Evolutionary conservation across 2,888 invertebrate genomes (phyloP).

Genomic region (Phortica magna): DNA sequence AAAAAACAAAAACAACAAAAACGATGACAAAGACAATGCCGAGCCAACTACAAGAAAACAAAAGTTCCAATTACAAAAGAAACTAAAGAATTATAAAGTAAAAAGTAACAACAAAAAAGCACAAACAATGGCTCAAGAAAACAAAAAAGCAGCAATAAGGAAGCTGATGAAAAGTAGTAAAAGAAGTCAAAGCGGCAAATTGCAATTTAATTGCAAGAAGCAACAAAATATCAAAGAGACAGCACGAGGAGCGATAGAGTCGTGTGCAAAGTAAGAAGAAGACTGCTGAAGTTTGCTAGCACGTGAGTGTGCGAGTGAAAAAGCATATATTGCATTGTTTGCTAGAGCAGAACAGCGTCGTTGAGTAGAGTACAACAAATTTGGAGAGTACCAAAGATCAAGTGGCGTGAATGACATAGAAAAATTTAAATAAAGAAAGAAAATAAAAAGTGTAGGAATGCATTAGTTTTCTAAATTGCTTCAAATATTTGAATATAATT

Average conservation of each 20-base stretch:
- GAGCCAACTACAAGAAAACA: conserved; percentile 35
- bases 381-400: neutral
- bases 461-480: neutral
- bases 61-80: conserved; percentile 65
- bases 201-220: conserved; percentile 39
- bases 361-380: neutral
- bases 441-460: neutral
- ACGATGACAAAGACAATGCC: conserved; percentile 26
- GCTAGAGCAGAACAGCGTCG: neutral
- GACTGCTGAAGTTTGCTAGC: neutral
- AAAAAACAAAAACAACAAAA: conserved; percentile 28
- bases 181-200: conserved; percentile 45
- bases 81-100: conserved; percentile 28
- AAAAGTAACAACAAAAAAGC: conserved; percentile 36
- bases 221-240: neutral
- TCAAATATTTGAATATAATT: neutral
- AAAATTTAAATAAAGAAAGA: neutral
- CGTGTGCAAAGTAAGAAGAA: neutral
- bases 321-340: neutral
- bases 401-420: neutral
- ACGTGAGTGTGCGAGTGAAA: neutral
- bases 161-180: conserved; percentile 52
- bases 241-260: neutral
- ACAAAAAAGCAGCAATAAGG: conserved; percentile 51
- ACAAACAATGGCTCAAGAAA: conserved; percentile 28